phyloP scores from a whole-genome alignment of 2,797 vertebrate genomes.

The Dryobates pubescens region DNA sequence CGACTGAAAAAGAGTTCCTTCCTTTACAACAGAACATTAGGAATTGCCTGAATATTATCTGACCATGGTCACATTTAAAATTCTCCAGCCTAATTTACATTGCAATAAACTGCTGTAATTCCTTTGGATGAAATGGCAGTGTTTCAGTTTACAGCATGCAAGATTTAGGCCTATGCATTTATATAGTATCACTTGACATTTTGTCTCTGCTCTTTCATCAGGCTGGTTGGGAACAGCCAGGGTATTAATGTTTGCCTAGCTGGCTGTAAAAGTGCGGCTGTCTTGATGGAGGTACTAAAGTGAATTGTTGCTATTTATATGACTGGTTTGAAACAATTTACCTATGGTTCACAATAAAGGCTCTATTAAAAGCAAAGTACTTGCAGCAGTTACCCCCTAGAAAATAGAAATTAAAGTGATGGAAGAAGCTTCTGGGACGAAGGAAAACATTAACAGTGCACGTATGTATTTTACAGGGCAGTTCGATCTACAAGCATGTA shows the following conservation, averaged over 20 bases:
- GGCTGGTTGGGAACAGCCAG: neutral
- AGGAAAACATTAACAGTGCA: neutral
- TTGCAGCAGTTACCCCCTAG: rapidly evolving
- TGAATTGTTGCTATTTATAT: neutral
- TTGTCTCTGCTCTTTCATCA: neutral
- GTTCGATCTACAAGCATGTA: rapidly evolving
- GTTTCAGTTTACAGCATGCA: neutral
- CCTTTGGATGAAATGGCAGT: neutral
- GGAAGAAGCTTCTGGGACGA: neutral
- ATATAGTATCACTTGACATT: neutral
- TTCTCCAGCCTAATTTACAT: neutral
- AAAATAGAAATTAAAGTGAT: rapidly evolving
- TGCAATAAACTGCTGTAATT: neutral
- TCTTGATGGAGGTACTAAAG: neutral
- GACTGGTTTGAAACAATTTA: neutral
- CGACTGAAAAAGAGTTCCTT: neutral
- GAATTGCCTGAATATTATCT: neutral
- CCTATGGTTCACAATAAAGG: neutral
- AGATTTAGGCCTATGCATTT: neutral
- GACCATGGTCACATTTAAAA: neutral
- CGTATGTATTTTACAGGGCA: rapidly evolving
- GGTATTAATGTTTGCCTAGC: neutral
- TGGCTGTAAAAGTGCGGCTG: neutral
- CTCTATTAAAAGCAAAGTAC: rapidly evolving
- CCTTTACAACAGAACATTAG: neutral